Evolutionary conservation across 2,888 invertebrate species (phyloP).

Genomic region (Hecatera dysodea): DNA sequence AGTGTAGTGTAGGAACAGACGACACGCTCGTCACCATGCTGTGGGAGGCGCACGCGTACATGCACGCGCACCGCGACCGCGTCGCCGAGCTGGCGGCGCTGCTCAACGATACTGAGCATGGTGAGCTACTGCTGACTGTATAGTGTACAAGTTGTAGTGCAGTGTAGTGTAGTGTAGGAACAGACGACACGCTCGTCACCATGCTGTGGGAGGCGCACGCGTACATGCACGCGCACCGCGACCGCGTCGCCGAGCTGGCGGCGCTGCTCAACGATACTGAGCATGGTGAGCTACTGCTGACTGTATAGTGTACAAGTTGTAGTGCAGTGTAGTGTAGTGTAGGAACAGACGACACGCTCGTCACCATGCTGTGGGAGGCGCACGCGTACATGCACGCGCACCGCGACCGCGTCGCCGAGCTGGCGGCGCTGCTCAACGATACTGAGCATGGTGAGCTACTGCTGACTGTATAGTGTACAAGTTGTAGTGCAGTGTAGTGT

Average conservation of each 20-base stretch:
- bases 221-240: slow-evolving; percentile 65
- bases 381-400: no score
- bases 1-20: slow-evolving; percentile 82
- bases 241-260: slow-evolving; percentile 91
- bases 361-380: no score
- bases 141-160: no score
- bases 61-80: slow-evolving; percentile 76
- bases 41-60: no score
- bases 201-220: no score
- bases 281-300: not conserved
- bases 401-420: no score
- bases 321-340: slow-evolving; percentile 93
- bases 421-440: no score
- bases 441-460: no score
- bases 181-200: slow-evolving; percentile 86
- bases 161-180: slow-evolving; percentile 96
- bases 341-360: slow-evolving; percentile 92
- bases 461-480: no score
- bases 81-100: slow-evolving; percentile 91
- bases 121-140: not conserved
- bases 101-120: slow-evolving; percentile 63
- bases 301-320: no score
- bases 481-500: no score
- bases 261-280: slow-evolving; percentile 79
- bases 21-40: slow-evolving; percentile 10